phyloP scores from a whole-genome alignment of 2,797 vertebrate species.

The Eleutherodactylus coqui region DNA sequence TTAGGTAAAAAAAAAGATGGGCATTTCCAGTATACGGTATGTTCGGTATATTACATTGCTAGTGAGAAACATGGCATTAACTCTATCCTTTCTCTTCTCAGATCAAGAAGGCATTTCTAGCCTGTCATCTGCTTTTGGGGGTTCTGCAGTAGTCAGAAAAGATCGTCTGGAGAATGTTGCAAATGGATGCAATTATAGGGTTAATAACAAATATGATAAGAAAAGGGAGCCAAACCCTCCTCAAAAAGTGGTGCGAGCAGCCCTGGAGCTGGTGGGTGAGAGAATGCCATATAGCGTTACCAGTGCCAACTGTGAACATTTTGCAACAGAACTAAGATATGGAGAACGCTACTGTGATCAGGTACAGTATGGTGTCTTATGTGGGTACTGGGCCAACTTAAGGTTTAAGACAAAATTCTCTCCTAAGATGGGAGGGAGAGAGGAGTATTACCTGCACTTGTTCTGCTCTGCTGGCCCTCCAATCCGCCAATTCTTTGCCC shows the following conservation, averaged over 20 bases:
- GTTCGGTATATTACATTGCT: background rate
- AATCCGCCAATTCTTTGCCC: no score
- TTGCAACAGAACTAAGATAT: conserved; percentile 84
- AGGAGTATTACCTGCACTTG: no score
- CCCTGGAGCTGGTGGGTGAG: conserved; percentile 70
- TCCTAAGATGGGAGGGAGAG: no score
- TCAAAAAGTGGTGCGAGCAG: conserved; percentile 74
- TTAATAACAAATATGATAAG: conserved; percentile 83
- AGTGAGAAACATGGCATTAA: background rate
- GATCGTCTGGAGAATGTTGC: conserved; percentile 77
- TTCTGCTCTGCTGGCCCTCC: no score
- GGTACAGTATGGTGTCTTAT: conserved; percentile 29
- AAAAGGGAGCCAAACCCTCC: conserved; percentile 69
- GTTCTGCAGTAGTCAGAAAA: conserved; percentile 82
- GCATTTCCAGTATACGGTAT: background rate
- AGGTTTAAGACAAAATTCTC: no score
- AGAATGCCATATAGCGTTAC: conserved; percentile 78
- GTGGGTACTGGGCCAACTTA: background rate
- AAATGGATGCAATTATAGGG: conserved; percentile 72
- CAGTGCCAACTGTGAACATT: conserved; percentile 87
- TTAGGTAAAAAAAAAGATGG: background rate
- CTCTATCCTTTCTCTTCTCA: background rate
- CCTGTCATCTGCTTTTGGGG: conserved; percentile 79
- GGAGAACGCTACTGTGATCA: conserved; percentile 54
- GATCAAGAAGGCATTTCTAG: conserved; percentile 73